phyloP scores from a whole-genome alignment of 2,888 invertebrate genomes.

The Neria commutata region DNA sequence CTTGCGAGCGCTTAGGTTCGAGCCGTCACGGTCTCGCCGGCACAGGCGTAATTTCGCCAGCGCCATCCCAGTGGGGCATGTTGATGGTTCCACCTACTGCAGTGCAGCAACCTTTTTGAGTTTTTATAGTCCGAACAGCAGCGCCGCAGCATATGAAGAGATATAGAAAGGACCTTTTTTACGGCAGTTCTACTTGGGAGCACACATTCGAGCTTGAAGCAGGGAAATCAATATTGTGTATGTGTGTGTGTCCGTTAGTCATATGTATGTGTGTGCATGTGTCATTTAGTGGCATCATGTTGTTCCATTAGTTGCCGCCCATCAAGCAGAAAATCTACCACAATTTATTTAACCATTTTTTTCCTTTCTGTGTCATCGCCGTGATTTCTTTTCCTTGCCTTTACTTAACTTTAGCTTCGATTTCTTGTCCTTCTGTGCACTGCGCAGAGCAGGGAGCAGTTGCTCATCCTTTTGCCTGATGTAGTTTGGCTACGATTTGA shows the following conservation, averaged over 20 bases:
- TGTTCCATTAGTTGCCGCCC: constrained; percentile 41
- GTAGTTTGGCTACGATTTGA: background rate
- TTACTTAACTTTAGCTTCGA: too few species aligned
- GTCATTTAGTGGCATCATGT: background rate
- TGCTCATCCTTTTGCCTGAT: too few species aligned
- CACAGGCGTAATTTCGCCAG: constrained; percentile 14
- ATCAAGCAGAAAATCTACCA: constrained; percentile 41
- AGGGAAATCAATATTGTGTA: background rate
- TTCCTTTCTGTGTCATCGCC: constrained; percentile 34
- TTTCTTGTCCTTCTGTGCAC: too few species aligned
- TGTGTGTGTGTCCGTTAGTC: background rate
- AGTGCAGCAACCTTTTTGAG: background rate
- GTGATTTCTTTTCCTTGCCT: background rate
- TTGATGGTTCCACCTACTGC: constrained; percentile 1
- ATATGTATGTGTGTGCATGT: background rate
- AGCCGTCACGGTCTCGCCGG: background rate
- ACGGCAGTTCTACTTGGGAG: background rate
- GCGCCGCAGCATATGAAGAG: background rate
- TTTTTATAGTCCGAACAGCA: background rate
- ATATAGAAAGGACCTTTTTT: background rate
- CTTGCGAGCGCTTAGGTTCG: background rate
- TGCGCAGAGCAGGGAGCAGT: too few species aligned
- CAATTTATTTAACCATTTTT: constrained; percentile 42
- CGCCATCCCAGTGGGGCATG: constrained; percentile 13
- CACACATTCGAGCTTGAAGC: background rate